Evolutionary conservation across 2,888 invertebrate species (phyloP), one percentile per base, ranked within the genome.

Genomic region (Diaperis boleti): DNA sequence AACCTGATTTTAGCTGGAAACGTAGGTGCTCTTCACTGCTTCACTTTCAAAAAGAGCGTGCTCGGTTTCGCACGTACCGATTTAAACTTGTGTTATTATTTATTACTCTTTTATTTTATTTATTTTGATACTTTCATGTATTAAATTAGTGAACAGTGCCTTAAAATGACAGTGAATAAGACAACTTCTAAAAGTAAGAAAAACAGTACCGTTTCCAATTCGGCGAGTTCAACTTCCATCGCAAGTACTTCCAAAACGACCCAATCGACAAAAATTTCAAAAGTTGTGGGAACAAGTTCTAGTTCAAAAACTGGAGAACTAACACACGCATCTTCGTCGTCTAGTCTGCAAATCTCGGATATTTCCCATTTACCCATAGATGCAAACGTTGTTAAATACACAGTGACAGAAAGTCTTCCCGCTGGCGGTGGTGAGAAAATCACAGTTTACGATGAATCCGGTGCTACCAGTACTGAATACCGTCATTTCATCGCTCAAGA

Each of bases 371-470:
- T 81, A 49, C 79, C 81, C 31, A 73, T 80, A 22, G 75, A 72
- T 41, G 71, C 78, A 1, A 75, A 74, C 33, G 54, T 73, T 10
- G 79, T 79, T 1, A 75, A 75, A 11, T 82, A 82, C 63, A 78
- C 77, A 5, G 81, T 81, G 7, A 80, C 81, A 1, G 81, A 81
- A 71, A 68, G 72, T 35, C 65, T 81, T 37, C 80, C 82, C 1
- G 77, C 78, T 14, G 79, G 79, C 7, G 70, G 74, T 20, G 79
- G 80, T 13, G 81, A 82, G 71, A 82, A 80, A 71, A 76, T 82
- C 6, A 82, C 82, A 1, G 77, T 76, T 2, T 81, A 80, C 60
- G 72, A 71, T 10, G 80, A 79, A 54, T 52, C 75, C 0, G 79
- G 80, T 2, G 74, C 74, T 8, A 77, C 78, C 1, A 75, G 77